Evolutionary conservation across 2,888 invertebrate species (phyloP).

Genomic region (Volucella zonaria): DNA sequence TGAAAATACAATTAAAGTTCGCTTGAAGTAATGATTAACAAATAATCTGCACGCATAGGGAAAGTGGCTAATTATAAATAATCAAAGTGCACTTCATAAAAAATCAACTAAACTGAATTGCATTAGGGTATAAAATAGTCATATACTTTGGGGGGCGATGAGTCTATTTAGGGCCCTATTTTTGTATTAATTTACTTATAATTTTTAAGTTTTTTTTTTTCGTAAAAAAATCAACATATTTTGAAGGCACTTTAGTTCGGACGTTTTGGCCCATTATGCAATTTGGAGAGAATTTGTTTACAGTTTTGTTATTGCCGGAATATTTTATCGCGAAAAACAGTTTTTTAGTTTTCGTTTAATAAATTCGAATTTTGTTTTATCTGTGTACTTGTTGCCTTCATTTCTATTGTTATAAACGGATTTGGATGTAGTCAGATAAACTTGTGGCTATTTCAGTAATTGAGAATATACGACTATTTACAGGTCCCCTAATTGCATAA

Average conservation of each 20-base stretch:
- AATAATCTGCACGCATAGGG: conserved; percentile 10
- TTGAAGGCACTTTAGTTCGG: conserved; percentile 97
- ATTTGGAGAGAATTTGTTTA: conserved; percentile 82
- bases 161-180: conserved; percentile 94
- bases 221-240: conserved; percentile 91
- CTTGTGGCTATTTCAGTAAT: conserved; percentile 88
- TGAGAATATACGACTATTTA: conserved; percentile 86
- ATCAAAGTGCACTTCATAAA: neutral
- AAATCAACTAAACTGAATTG: conserved; percentile 8
- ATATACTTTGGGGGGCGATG: conserved; percentile 87
- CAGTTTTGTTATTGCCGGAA: conserved; percentile 66
- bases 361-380: conserved; percentile 74
- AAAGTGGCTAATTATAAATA: neutral
- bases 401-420: conserved; percentile 89
- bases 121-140: conserved; percentile 77
- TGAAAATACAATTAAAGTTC: conserved; percentile 20
- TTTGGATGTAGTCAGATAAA: conserved; percentile 84
- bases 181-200: conserved; percentile 87
- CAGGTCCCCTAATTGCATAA: conserved; percentile 64
- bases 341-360: conserved; percentile 60
- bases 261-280: conserved; percentile 95
- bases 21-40: conserved; percentile 9
- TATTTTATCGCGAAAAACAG: conserved; percentile 59
- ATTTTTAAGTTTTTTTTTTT: conserved; percentile 88
- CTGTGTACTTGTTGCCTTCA: conserved; percentile 87